phyloP scores from a whole-genome alignment of 1,140 invertebrate genomes.

The Lethrus apterus region DNA sequence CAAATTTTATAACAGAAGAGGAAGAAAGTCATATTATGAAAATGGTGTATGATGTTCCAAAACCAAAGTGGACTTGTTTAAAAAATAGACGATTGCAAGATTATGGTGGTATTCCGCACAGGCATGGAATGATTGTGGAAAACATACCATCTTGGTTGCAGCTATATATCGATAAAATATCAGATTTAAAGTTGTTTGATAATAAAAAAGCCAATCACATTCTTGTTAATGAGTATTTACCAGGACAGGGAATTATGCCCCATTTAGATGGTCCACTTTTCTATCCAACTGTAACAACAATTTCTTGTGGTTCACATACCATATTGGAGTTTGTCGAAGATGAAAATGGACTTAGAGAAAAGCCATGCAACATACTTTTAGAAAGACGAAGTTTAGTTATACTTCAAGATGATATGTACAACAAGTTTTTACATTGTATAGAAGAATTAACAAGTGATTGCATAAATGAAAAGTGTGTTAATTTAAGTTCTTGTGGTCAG shows the following conservation, averaged over 20 bases:
- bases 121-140: conserved; percentile 92
- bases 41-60: conserved; percentile 71
- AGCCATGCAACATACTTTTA: conserved; percentile 64
- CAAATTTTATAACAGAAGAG: conserved; percentile 77
- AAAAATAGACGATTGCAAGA: conserved; percentile 88
- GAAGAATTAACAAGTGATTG: conserved; percentile 63
- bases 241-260: conserved; percentile 91
- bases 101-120: conserved; percentile 91
- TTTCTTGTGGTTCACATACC: conserved; percentile 84
- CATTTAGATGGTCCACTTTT: conserved; percentile 94
- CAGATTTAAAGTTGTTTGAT: conserved; percentile 64
- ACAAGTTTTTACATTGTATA: conserved; percentile 84
- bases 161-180: conserved; percentile 65
- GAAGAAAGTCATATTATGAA: conserved; percentile 72
- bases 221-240: conserved; percentile 90
- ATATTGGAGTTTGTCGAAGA: conserved; percentile 76
- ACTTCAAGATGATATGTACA: conserved; percentile 77
- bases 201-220: conserved; percentile 86
- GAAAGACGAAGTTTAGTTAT: conserved; percentile 84
- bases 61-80: conserved; percentile 94
- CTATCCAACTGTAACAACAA: conserved; percentile 86
- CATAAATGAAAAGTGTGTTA: conserved; percentile 59
- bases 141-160: conserved; percentile 79
- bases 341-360: conserved; percentile 29
- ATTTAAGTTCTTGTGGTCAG: conserved; percentile 55